Evolutionary conservation across 2,113 vertebrate genomes (phyloP).

Genomic region (Lycaon pictus): DNA sequence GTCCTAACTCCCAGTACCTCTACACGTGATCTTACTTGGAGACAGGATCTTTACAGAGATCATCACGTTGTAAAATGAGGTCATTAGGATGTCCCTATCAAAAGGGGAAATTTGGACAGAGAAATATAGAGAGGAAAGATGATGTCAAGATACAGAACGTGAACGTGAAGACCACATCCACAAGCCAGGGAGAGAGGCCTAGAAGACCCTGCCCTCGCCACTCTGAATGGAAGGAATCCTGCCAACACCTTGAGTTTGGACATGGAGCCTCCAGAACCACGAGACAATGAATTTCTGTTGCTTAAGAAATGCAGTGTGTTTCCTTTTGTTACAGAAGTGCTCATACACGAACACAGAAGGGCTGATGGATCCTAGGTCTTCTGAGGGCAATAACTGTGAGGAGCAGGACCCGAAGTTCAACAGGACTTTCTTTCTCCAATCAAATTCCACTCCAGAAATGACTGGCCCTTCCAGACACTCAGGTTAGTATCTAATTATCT

Average conservation of each 20-base stretch:
- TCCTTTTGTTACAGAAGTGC: rapidly evolving
- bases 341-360: not conserved
- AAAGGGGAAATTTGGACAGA: not conserved
- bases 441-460: conserved; percentile 35
- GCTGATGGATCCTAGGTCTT: not conserved
- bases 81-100: not conserved
- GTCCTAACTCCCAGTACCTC: not conserved
- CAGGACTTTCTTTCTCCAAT: not conserved
- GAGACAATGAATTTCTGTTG: not conserved
- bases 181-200: not conserved
- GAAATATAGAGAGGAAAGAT: rapidly evolving
- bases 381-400: not conserved
- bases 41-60: not conserved
- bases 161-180: rapidly evolving
- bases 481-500: conserved; percentile 73
- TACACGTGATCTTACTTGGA: not conserved
- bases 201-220: too few species aligned
- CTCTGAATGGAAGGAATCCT: not conserved
- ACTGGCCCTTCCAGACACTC: not conserved
- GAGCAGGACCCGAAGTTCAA: not conserved
- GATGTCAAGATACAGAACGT: rapidly evolving
- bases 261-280: not conserved
- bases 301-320: not conserved
- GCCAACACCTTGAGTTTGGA: not conserved
- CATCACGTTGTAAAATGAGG: not conserved